A percentile compares a stretch with the other conserved stretches of the same genome.
phyloP scores from a whole-genome alignment of 1,140 invertebrate species.

The Calycopis cecrops region DNA sequence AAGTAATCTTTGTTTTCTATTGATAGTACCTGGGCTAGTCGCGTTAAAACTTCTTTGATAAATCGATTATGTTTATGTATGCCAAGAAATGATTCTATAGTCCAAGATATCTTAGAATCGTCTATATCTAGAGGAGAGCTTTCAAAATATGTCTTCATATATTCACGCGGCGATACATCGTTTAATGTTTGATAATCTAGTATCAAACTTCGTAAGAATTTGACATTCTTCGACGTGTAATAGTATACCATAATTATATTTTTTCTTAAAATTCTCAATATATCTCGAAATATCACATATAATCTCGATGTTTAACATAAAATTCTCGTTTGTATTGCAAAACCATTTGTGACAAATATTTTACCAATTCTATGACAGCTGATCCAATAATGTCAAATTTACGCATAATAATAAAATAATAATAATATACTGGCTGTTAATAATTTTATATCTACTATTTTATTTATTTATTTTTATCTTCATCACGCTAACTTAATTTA shows the following conservation, averaged over 20 bases:
- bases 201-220: slow-evolving; percentile 48
- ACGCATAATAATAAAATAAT: too few relatives aligned
- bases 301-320: slow-evolving; percentile 1
- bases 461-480: too few relatives aligned
- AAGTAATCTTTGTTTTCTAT: slow-evolving; percentile 55
- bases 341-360: slow-evolving; percentile 2
- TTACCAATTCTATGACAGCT: slow-evolving; percentile 3
- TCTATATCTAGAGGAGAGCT: slow-evolving; percentile 44
- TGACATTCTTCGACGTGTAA: slow-evolving; percentile 55
- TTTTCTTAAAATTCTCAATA: slow-evolving; percentile 6
- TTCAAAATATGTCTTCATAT: slow-evolving; percentile 55
- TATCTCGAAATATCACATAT: background rate
- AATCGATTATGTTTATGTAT: slow-evolving; percentile 50
- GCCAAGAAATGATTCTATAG: slow-evolving; percentile 53
- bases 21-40: slow-evolving; percentile 40
- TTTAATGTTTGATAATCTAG: slow-evolving; percentile 36
- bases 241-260: slow-evolving; percentile 55
- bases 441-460: too few relatives aligned
- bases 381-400: background rate
- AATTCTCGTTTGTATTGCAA: background rate
- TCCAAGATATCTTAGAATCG: slow-evolving; percentile 54
- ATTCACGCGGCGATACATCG: slow-evolving; percentile 52
- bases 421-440: too few relatives aligned
- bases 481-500: too few relatives aligned
- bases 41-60: slow-evolving; percentile 36